Base-by-base conservation (phyloP, 35 echinoderm and acorn worm species). In the Strongylocentrotus purpuratus region DNA sequence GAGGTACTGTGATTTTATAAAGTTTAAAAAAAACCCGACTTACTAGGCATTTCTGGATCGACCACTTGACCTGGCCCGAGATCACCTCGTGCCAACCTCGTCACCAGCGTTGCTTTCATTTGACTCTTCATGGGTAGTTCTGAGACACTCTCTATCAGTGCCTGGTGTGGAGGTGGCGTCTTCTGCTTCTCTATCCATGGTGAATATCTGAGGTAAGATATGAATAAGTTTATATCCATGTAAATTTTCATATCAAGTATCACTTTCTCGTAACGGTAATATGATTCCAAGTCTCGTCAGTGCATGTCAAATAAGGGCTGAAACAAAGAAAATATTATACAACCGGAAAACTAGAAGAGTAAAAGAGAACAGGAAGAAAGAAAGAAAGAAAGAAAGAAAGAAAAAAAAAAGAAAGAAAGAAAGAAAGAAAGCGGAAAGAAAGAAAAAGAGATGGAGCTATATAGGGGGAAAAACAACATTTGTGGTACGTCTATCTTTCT, bases 21-120 rank as follows among this genome's bases (percentile, higher is more conserved):
- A 22, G 20, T 8, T 33, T 31, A 32, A 45, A 14, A 10, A 14
- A 10, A 9, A 15, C 18, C 12, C 33, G 4, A 96, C 95, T 95
- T 94, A 97, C 97, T 92, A 86, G 97, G 97, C 88, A 95, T 95
- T 88, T 94, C 95, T 13, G 97, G 93, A 87, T 97, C 97, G 17
- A 97, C 71, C 7, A 97, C 92, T 88, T 97, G 97, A 6, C 95
- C 95, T n/a, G 95, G 95, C 10, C 97, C 97, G 15, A 97, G 47
- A 86, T 97, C 97, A 6, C 94, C 96, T 31, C 92, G 45, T 86
- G 95, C 85, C 94, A 97, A 95, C 85, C 96, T 94, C 31, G 96
- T 97, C 22, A 95, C 95, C 91, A 97, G 90, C 2, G 96, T 95
- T 31, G 96, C 95, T 88, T 97, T 97, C 78, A 95, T 91, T 46